A percentile compares a stretch with the other conserved stretches of the same genome.
phyloP scores from a whole-genome alignment of 2,888 invertebrate genomes.

The Matsumyia berberina region DNA sequence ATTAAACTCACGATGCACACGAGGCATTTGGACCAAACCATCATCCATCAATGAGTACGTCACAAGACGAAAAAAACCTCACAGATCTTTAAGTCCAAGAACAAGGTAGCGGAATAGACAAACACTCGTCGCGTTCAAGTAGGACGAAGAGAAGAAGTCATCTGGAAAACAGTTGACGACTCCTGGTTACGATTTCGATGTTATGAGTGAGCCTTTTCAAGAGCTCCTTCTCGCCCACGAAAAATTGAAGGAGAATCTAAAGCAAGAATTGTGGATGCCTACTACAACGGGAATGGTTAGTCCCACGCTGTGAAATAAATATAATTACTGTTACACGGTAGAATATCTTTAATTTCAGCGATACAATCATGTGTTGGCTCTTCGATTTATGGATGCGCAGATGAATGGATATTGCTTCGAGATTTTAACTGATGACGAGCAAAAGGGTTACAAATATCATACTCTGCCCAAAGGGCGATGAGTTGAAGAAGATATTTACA shows the following conservation, averaged over 20 bases:
- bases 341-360: constrained; percentile 18
- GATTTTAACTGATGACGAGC: background rate
- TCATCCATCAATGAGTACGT: constrained; percentile 64
- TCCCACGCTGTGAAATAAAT: constrained; percentile 49
- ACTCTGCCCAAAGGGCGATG: background rate
- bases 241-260: constrained; percentile 20
- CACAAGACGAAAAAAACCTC: constrained; percentile 13
- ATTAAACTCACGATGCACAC: constrained; percentile 57
- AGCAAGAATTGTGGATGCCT: constrained; percentile 22
- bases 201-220: constrained; percentile 40
- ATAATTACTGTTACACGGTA: constrained; percentile 52
- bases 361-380: background rate
- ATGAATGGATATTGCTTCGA: background rate
- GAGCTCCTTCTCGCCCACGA: constrained; percentile 52
- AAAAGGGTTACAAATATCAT: background rate
- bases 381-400: background rate
- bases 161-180: constrained; percentile 39
- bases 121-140: constrained; percentile 49
- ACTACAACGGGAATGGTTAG: constrained; percentile 11
- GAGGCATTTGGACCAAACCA: constrained; percentile 45
- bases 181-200: constrained; percentile 41
- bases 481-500: background rate
- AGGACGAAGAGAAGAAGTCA: constrained; percentile 35
- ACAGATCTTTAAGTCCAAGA: constrained; percentile 7
- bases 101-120: constrained; percentile 37